Conservation (phyloP, 2,888 invertebrate species). For the Petrophora chlorosata region DNA sequence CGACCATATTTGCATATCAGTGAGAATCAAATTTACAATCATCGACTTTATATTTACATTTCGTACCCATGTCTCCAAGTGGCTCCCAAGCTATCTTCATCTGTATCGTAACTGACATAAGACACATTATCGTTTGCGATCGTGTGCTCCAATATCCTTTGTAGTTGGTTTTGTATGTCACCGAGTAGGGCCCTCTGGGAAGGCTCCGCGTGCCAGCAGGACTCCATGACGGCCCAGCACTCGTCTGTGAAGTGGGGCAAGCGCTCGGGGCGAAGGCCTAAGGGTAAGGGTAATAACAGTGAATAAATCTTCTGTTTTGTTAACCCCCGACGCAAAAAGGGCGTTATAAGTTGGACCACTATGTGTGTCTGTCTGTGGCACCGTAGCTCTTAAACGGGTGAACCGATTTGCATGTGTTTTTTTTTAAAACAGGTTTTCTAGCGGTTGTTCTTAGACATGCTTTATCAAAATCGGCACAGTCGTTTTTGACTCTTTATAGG, state of each 20-base stretch:
- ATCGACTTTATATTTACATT: not conserved
- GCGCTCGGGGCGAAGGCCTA: conserved; percentile 92
- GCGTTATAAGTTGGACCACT: too few species aligned
- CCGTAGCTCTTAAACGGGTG: too few species aligned
- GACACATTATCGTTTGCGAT: conserved; percentile 13
- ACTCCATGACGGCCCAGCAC: conserved; percentile 93
- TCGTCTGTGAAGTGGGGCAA: conserved; percentile 89
- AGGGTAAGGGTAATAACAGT: not conserved
- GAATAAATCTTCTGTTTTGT: too few species aligned
- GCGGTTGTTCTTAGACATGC: too few species aligned
- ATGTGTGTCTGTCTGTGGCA: too few species aligned
- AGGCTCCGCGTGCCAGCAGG: conserved; percentile 92
- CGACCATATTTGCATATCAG: too few species aligned
- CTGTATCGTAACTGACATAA: conserved; percentile 34
- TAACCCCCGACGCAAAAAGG: too few species aligned
- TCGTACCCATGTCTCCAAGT: conserved; percentile 44
- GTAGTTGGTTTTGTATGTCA: conserved; percentile 88
- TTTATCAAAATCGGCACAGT: too few species aligned
- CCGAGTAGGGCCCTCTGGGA: conserved; percentile 89
- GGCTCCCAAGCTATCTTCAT: conserved; percentile 56
- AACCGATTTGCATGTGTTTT: too few species aligned
- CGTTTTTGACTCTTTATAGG: too few species aligned
- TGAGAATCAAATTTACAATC: not conserved
- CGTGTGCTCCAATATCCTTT: conserved; percentile 67
- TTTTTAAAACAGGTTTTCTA: too few species aligned